Evolutionary conservation across 2,888 invertebrate genomes (phyloP).

Genomic region (Deroplatys truncata): DNA sequence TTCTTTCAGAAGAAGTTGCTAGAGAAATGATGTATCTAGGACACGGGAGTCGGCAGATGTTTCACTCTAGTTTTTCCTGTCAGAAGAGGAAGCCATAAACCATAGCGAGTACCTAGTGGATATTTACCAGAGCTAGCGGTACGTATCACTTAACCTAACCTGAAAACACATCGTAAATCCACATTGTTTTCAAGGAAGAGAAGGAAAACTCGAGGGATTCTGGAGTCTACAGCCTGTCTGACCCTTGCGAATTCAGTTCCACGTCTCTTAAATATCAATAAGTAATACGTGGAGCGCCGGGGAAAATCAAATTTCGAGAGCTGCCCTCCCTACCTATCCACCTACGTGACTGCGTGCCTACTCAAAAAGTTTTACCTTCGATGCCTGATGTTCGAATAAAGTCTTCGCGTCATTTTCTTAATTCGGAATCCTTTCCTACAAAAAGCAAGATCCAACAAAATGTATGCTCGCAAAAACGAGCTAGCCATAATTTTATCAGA

Average conservation of each 20-base stretch:
- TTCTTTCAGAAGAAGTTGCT: neutral
- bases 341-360: too few species aligned
- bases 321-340: too few species aligned
- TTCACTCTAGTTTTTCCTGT: neutral
- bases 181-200: neutral
- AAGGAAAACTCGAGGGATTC: neutral
- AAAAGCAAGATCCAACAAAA: too few species aligned
- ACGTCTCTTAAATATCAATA: too few species aligned
- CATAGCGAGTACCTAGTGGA: neutral
- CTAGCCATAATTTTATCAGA: too few species aligned
- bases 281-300: too few species aligned
- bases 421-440: too few species aligned
- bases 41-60: neutral
- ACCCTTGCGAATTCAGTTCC: neutral
- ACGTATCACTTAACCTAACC: neutral
- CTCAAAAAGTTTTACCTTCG: too few species aligned
- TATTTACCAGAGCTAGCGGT: neutral
- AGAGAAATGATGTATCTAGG: neutral
- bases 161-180: slow-evolving; percentile 1
- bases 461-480: too few species aligned
- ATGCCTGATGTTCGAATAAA: too few species aligned
- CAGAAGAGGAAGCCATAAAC: neutral
- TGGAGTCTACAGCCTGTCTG: neutral
- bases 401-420: too few species aligned
- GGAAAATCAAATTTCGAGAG: too few species aligned